These are phyloP conservation scores for Cranoglanis bouderius DNA, from an alignment of 2,113 vertebrate genomes.

Conservation along the genomic window DNA sequence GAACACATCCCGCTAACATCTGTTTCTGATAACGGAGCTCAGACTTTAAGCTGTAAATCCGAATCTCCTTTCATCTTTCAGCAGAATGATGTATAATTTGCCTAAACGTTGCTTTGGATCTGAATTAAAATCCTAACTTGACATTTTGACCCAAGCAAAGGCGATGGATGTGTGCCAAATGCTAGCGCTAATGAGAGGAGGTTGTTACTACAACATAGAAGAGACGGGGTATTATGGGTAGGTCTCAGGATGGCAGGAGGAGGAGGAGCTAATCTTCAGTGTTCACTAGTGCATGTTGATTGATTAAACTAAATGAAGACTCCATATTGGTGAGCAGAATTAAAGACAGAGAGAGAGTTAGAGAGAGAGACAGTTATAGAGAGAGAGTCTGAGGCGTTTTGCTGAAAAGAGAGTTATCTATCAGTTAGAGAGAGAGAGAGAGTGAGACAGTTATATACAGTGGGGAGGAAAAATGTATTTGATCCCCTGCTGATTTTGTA, in stretches of 20 bases:
- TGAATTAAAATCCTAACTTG: background rate
- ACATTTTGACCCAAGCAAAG: background rate
- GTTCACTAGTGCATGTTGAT: background rate
- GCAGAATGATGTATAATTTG: background rate
- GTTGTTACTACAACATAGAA: background rate
- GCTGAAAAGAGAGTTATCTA: background rate
- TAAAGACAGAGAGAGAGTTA: background rate
- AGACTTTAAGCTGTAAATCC: background rate
- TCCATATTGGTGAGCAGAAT: background rate
- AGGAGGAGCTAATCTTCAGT: background rate
- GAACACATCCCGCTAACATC: slow-evolving; percentile 13
- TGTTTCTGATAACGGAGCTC: slow-evolving; percentile 3
- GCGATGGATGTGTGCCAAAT: background rate
- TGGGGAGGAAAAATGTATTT: too few species aligned
- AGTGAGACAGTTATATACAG: background rate
- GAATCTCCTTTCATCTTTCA: background rate
- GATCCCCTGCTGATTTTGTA: too few species aligned
- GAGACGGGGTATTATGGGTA: background rate
- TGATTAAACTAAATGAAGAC: too few species aligned
- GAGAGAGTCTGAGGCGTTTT: background rate
- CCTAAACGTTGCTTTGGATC: background rate
- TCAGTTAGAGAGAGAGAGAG: too few species aligned
- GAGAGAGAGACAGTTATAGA: background rate
- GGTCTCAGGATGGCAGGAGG: background rate
- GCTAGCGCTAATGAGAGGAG: background rate